A percentile compares a stretch with the other conserved stretches of the same genome.
phyloP scores from a whole-genome alignment of 1,140 invertebrate genomes.

The Aphelinus atriplicis region DNA sequence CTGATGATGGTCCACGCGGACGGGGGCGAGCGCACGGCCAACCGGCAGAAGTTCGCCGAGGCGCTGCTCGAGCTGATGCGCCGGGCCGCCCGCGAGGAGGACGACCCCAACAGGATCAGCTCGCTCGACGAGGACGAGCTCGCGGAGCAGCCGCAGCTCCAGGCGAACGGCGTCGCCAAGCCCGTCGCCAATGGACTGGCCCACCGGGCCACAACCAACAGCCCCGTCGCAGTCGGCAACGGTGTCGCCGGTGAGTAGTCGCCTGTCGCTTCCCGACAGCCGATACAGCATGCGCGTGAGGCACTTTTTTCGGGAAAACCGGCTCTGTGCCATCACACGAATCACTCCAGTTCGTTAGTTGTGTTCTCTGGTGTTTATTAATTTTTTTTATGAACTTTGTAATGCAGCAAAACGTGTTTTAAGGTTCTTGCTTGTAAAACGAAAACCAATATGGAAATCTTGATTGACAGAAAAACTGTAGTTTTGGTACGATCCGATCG shows the following conservation, averaged over 20 bases:
- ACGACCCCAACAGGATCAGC: conserved; percentile 47
- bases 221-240: neutral
- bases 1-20: conserved; percentile 77
- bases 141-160: conserved; percentile 43
- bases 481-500: too few relatives aligned
- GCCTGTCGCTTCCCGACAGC: too few relatives aligned
- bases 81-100: conserved; percentile 61
- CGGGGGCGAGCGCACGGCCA: conserved; percentile 82
- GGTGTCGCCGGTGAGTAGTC: conserved; percentile 23
- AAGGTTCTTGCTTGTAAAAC: too few relatives aligned
- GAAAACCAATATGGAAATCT: too few relatives aligned
- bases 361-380: too few relatives aligned
- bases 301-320: too few relatives aligned
- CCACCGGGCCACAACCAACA: conserved; percentile 12
- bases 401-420: too few relatives aligned
- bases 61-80: conserved; percentile 74
- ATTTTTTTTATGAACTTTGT: too few relatives aligned
- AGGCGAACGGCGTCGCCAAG: conserved; percentile 55
- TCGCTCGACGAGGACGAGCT: conserved; percentile 20
- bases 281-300: too few relatives aligned
- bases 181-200: conserved; percentile 47
- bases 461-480: too few relatives aligned
- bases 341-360: too few relatives aligned
- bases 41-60: conserved; percentile 79
- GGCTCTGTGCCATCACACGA: too few relatives aligned